Conservation (phyloP, 2,888 invertebrate genomes). For the Fragum fragum region DNA sequence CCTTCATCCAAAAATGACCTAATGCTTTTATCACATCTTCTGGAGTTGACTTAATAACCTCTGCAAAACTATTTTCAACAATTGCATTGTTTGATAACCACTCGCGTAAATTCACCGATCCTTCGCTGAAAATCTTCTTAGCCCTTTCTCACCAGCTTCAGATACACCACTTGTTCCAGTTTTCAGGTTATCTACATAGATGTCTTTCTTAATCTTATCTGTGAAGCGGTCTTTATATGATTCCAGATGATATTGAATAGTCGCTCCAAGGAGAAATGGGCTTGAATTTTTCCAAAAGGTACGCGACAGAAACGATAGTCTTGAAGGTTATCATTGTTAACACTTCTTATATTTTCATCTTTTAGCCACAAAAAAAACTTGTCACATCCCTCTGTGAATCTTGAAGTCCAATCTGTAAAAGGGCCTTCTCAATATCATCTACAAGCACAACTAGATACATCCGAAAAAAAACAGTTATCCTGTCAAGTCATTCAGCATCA, state of each 20-base stretch:
- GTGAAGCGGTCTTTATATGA: slow-evolving; percentile 19
- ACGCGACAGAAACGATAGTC: slow-evolving; percentile 42
- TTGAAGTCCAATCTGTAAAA: slow-evolving; percentile 50
- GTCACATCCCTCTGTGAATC: slow-evolving; percentile 45
- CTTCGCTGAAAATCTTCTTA: slow-evolving; percentile 42
- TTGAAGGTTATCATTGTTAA: slow-evolving; percentile 25
- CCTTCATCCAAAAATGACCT: slow-evolving; percentile 37
- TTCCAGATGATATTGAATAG: slow-evolving; percentile 42
- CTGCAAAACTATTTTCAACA: slow-evolving; percentile 9
- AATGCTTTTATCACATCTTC: slow-evolving; percentile 26
- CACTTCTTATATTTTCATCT: slow-evolving; percentile 18
- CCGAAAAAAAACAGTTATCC: slow-evolving; percentile 37
- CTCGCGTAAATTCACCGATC: slow-evolving; percentile 43
- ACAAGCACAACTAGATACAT: slow-evolving; percentile 34
- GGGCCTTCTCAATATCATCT: slow-evolving; percentile 40
- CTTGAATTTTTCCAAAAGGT: slow-evolving; percentile 43
- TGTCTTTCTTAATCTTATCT: slow-evolving; percentile 34
- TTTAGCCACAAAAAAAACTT: slow-evolving; percentile 53
- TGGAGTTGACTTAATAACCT: background rate
- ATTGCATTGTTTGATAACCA: slow-evolving; percentile 38
- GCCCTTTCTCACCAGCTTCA: slow-evolving; percentile 20
- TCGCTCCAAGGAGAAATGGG: slow-evolving; percentile 43
- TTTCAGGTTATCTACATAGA: slow-evolving; percentile 47
- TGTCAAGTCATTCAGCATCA: slow-evolving; percentile 33
- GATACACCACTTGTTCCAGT: slow-evolving; percentile 27